A percentile compares a stretch with the other conserved stretches of the same genome.
Evolutionary conservation across 2,888 invertebrate genomes (phyloP).

Genomic region (Hedya salicella): DNA sequence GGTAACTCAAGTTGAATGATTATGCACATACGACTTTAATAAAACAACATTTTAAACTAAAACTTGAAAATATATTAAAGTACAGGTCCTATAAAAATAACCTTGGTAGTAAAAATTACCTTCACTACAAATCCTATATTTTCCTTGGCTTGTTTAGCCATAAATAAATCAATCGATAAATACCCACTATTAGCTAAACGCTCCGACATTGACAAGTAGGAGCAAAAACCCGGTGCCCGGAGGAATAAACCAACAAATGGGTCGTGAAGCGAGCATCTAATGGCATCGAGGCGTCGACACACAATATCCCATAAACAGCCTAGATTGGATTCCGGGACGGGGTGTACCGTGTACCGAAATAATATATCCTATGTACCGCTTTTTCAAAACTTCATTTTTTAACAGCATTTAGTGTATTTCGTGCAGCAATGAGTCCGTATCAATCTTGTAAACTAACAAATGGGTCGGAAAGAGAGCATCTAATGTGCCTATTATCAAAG

Average conservation of each 20-base stretch:
- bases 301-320: constrained; percentile 52
- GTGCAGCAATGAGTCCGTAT: too few species aligned
- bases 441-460: too few species aligned
- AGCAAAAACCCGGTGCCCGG: constrained; percentile 38
- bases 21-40: too few species aligned
- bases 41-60: too few species aligned
- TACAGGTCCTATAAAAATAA: too few species aligned
- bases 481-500: too few species aligned
- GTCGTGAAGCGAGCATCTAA: constrained; percentile 52
- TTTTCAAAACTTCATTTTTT: too few species aligned
- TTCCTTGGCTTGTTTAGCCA: background rate
- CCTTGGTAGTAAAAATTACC: too few species aligned
- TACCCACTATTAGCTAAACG: constrained; percentile 34
- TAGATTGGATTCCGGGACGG: constrained; percentile 48
- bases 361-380: constrained; percentile 4
- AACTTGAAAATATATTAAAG: too few species aligned
- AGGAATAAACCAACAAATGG: constrained; percentile 58
- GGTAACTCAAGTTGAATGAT: too few species aligned
- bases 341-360: constrained; percentile 30
- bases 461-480: too few species aligned
- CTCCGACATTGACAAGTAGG: constrained; percentile 26
- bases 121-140: background rate
- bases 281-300: constrained; percentile 50
- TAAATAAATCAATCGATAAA: constrained; percentile 21
- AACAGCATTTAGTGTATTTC: too few species aligned